Percentiles rank a stretch among this genome's conserved stretches.
Conservation (phyloP, 2,888 invertebrate species). For the Tethea ocularis region DNA sequence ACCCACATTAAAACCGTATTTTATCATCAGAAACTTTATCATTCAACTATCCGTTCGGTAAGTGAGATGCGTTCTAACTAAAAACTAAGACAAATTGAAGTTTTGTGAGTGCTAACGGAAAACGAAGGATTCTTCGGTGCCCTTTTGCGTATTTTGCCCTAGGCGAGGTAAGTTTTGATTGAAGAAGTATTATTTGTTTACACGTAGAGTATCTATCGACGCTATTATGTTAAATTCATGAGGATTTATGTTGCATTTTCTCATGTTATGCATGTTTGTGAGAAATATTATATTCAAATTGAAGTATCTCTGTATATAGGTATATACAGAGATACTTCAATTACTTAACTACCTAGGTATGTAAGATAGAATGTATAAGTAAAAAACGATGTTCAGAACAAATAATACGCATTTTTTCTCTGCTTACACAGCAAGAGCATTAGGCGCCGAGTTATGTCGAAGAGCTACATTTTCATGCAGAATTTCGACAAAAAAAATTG, state of each 20-base stretch:
- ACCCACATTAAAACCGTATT: conserved; percentile 21
- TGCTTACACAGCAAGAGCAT: background rate
- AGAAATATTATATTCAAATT: background rate
- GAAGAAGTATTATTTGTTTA: conserved; percentile 19
- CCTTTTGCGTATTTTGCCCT: conserved; percentile 49
- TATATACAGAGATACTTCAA: too few species aligned
- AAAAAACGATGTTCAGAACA: background rate
- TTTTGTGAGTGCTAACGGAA: conserved; percentile 57
- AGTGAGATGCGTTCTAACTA: conserved; percentile 37
- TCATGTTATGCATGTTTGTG: background rate
- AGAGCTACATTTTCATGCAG: conserved; percentile 1
- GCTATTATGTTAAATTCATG: too few species aligned
- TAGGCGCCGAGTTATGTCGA: conserved; percentile 3
- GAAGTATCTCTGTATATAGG: background rate
- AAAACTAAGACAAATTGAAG: conserved; percentile 45
- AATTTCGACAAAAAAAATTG: background rate
- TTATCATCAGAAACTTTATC: conserved; percentile 27
- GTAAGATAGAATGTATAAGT: background rate
- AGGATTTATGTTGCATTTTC: too few species aligned
- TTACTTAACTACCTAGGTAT: too few species aligned
- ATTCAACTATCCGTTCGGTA: conserved; percentile 25
- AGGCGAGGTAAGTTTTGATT: conserved; percentile 67
- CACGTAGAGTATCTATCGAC: background rate
- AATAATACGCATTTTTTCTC: background rate
- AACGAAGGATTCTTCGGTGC: conserved; percentile 51